Conservation (phyloP, 2,113 vertebrate genomes). For the Psephotus haematonotus region DNA sequence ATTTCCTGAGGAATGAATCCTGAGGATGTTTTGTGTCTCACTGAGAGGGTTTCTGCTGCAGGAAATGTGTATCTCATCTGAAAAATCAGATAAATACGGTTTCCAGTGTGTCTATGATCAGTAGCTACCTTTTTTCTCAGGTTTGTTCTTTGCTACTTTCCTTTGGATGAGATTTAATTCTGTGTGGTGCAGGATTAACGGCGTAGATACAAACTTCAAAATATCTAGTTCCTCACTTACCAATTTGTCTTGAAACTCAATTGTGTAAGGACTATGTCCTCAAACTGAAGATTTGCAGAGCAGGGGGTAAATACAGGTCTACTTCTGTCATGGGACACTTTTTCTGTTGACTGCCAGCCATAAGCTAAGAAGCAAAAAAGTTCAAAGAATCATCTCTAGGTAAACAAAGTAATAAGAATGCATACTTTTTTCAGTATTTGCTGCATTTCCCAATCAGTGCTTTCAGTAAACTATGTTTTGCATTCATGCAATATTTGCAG, state of each 20-base stretch:
- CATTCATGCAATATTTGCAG: background rate
- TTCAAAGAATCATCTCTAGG: background rate
- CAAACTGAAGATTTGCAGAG: background rate
- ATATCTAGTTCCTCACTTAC: background rate
- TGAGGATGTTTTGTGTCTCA: background rate
- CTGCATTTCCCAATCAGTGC: background rate
- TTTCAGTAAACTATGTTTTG: background rate
- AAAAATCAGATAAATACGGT: background rate
- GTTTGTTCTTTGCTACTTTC: background rate
- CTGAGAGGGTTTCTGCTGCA: background rate
- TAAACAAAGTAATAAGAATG: background rate
- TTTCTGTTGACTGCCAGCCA: background rate
- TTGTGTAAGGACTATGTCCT: background rate
- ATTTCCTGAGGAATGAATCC: background rate
- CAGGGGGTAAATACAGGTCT: background rate
- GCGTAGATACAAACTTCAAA: background rate
- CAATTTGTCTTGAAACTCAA: background rate
- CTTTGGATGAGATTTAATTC: background rate
- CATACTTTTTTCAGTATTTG: background rate
- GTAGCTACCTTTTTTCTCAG: background rate
- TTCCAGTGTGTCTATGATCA: background rate
- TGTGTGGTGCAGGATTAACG: background rate
- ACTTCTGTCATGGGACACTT: background rate
- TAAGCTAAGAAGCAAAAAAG: background rate
- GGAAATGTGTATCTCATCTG: background rate